Percentiles rank a stretch among this genome's conserved stretches.
Evolutionary conservation across 2,797 vertebrate genomes (phyloP).

Genomic region (Schizopygopsis pylzovi): DNA sequence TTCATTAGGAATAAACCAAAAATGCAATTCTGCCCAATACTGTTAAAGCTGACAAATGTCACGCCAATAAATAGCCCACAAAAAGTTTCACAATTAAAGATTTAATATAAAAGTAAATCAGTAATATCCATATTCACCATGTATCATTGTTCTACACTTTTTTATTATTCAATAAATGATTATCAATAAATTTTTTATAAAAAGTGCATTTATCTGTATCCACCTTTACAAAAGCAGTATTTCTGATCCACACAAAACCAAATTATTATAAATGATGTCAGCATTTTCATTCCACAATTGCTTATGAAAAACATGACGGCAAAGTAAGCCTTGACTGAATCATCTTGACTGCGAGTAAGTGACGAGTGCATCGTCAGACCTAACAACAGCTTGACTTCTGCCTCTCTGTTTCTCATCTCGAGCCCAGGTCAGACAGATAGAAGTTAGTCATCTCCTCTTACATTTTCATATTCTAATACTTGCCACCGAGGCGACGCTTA

Average conservation of each 20-base stretch:
- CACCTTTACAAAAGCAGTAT: not conserved
- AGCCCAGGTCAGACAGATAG: not conserved
- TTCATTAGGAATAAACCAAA: not conserved
- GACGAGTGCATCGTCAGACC: not conserved
- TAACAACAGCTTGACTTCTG: not conserved
- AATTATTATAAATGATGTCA: constrained; percentile 7
- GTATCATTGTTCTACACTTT: not conserved
- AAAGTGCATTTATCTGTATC: not conserved
- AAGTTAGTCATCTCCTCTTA: constrained; percentile 45
- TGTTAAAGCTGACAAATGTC: not conserved
- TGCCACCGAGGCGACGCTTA: constrained; percentile 4
- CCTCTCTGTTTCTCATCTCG: not conserved
- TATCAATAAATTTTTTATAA: not conserved
- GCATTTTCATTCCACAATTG: constrained; percentile 22
- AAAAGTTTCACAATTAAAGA: no score
- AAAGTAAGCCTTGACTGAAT: constrained; percentile 2
- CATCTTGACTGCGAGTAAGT: constrained; percentile 11
- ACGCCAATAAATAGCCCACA: not conserved
- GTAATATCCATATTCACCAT: not conserved
- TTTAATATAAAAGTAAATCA: no score
- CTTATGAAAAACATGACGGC: constrained; percentile 4
- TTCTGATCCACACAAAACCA: not conserved
- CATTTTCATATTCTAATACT: constrained; percentile 54
- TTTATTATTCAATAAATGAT: not conserved
- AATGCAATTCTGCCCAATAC: not conserved